Conservation (phyloP, 2,888 invertebrate species). For the Lepetodrilus schrolli region DNA sequence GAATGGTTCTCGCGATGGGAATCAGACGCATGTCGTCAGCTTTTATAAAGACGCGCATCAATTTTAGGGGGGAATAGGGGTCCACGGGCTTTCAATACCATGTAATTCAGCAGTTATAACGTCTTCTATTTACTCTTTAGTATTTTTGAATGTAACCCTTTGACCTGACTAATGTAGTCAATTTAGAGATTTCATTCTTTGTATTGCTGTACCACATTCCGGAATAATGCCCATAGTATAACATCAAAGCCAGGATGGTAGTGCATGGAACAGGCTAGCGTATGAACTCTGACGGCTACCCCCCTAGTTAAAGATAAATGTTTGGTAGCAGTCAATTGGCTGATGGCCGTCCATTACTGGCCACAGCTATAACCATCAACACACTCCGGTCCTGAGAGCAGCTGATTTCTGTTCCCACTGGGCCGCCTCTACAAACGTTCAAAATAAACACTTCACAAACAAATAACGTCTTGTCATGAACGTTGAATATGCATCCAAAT, state of each 20-base stretch:
- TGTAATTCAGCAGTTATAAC: background rate
- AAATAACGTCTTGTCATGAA: too few relatives aligned
- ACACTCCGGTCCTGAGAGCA: too few relatives aligned
- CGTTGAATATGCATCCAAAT: too few relatives aligned
- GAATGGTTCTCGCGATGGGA: too few relatives aligned
- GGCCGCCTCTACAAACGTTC: too few relatives aligned
- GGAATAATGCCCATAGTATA: too few relatives aligned
- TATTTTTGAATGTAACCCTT: background rate
- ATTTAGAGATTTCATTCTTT: slow-evolving; percentile 19
- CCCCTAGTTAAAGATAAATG: background rate
- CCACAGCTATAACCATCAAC: too few relatives aligned
- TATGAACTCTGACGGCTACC: background rate
- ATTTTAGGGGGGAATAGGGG: background rate
- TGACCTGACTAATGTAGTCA: slow-evolving; percentile 13
- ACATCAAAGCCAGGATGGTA: too few relatives aligned
- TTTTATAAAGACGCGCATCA: background rate
- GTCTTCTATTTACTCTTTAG: background rate
- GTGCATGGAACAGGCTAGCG: background rate
- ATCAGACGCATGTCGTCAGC: background rate
- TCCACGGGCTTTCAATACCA: background rate
- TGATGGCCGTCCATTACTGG: slow-evolving; percentile 8
- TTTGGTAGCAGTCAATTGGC: slow-evolving; percentile 14
- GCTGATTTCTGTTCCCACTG: too few relatives aligned
- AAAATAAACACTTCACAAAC: background rate
- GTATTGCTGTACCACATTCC: slow-evolving; percentile 19